A percentile compares a stretch with the other conserved stretches of the same genome.
These are phyloP conservation scores for Acropternis orthonyx DNA, from an alignment of 2,797 vertebrate species.

Conservation along the genomic window DNA sequence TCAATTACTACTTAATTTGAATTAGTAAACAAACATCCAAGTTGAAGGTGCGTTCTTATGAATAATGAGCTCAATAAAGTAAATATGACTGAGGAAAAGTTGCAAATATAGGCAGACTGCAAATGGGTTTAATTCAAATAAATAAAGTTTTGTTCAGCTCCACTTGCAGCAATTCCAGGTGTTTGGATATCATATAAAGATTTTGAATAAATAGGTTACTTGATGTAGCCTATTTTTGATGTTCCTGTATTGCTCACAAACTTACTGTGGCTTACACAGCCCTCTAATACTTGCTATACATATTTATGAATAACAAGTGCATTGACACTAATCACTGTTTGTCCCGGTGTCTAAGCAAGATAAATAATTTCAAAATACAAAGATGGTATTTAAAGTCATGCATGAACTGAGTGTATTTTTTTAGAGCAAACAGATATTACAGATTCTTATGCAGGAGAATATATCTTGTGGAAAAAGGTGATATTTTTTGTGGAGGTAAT, in stretches of 20 bases:
- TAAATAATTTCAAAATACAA: neutral
- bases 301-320: neutral
- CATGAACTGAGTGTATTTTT: neutral
- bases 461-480: neutral
- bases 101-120: neutral
- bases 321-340: neutral
- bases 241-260: neutral
- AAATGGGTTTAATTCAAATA: neutral
- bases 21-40: neutral
- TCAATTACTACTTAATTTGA: neutral
- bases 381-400: neutral
- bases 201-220: neutral
- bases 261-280: neutral
- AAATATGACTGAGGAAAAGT: neutral
- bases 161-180: neutral
- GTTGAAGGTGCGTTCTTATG: neutral
- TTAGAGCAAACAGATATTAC: neutral
- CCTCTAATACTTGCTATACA: neutral
- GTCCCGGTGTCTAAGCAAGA: neutral
- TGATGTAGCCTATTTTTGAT: neutral
- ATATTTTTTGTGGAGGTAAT: neutral
- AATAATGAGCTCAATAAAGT: neutral
- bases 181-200: neutral
- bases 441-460: neutral
- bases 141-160: neutral